Base-by-base conservation (phyloP, 2,888 invertebrate species). In the Cyaniris semiargus region DNA sequence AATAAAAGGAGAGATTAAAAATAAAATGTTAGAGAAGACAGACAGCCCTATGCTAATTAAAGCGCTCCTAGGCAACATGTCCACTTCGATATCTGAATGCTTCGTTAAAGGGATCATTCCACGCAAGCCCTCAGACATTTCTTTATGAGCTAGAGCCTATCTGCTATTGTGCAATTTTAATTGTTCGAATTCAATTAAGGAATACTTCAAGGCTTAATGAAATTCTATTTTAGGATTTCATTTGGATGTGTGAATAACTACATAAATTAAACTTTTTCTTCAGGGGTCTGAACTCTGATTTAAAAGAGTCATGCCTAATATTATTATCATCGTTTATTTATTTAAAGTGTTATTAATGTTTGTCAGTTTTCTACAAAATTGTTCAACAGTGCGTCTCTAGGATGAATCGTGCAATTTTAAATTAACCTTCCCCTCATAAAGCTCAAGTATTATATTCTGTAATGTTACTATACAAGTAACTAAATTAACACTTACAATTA, bases 91-190 rank as follows among this genome's bases (percentile, higher is more conserved):
- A 81, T 81, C 80, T 79, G 80, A 85, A 83, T 79, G 82, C 87
- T 88, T 90, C 88, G 88, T 90, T 90, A 89, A 86, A 85, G 81
- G 83, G 84, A 86, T 87, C 87, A 87, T 88, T 89, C 86, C 83
- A 83, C 84, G 84, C 85, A 81, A 85, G 83, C 83, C 82, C 83
- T 81, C 80, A 72, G 58, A 58, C 38, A 58, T 74, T 85, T 83
- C 83, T 87, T 88, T 89, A 89, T 87, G 84, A 81, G 81, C 83
- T 82, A 85, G 83, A 83, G 81, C 82, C 84, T 84, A 85, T 85
- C 85, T 84, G 85, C 87, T 84, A 87, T 88, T 90, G 88, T 85
- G 81, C 84, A 82, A 84, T 85, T 87, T 85, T 89, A 88, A 89
- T 89, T 88, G 86, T 85, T 84, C 86, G 85, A 38, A 76, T 58